Evolutionary conservation across 2,113 vertebrate genomes (phyloP).

Genomic region (Scartelaos histophorus): DNA sequence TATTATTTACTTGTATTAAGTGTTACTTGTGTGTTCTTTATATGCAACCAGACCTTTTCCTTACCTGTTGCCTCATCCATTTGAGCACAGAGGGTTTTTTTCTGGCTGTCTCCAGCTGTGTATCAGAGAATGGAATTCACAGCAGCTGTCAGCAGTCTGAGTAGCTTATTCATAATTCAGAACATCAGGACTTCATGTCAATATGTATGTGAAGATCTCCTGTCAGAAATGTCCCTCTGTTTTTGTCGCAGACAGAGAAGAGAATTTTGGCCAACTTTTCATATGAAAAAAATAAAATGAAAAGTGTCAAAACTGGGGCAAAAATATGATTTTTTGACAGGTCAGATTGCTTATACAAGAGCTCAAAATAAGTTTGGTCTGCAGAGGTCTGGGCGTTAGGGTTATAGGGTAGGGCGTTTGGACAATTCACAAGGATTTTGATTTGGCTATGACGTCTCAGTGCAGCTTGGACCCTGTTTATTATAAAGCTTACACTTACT

Average conservation of each 20-base stretch:
- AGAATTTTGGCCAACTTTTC: constrained; percentile 4
- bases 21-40: not conserved
- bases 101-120: constrained; percentile 39
- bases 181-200: constrained; percentile 25
- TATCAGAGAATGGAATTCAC: constrained; percentile 37
- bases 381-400: not conserved
- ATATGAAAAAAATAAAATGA: too few relatives aligned
- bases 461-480: too few relatives aligned
- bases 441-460: too few relatives aligned
- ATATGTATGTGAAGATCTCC: constrained; percentile 27
- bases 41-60: not conserved
- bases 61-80: constrained; percentile 21
- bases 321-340: too few relatives aligned
- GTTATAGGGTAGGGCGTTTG: too few relatives aligned
- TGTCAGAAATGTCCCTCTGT: constrained; percentile 16
- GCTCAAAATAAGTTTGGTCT: not conserved
- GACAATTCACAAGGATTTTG: not conserved
- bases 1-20: not conserved
- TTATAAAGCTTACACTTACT: too few relatives aligned
- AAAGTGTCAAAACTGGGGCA: not conserved
- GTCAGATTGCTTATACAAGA: too few relatives aligned
- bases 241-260: constrained; percentile 9
- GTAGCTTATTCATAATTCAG: constrained; percentile 52
- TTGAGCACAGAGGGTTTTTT: constrained; percentile 19
- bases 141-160: constrained; percentile 33